Evolutionary conservation across 2,113 vertebrate genomes (phyloP).

Genomic region (Ammodytes dubius): DNA sequence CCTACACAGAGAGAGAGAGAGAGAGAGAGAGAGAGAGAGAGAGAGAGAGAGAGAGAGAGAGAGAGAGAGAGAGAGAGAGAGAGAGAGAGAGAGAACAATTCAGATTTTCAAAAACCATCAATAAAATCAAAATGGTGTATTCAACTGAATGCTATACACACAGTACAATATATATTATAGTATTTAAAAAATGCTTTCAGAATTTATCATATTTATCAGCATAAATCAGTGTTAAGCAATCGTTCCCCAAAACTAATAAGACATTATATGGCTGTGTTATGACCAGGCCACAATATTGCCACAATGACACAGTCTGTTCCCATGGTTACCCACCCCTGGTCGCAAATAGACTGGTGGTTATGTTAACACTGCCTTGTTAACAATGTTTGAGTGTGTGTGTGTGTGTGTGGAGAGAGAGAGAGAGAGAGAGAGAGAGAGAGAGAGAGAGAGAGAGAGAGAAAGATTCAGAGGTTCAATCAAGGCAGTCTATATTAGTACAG

Average conservation of each 20-base stretch:
- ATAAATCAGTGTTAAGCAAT: background rate
- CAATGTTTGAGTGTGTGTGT: conserved; percentile 7
- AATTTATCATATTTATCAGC: background rate
- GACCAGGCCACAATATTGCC: background rate
- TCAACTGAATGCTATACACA: background rate
- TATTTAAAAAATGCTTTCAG: background rate
- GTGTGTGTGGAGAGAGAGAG: background rate
- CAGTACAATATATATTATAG: background rate
- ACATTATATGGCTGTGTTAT: conserved; percentile 9
- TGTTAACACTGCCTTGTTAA: conserved; percentile 18
- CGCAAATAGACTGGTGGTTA: conserved; percentile 22
- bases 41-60: background rate
- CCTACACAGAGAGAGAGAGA: conserved; percentile 79
- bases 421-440: too few species aligned
- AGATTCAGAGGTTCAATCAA: background rate
- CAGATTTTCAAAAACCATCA: background rate
- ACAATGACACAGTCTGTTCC: conserved; percentile 62
- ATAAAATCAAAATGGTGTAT: background rate
- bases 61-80: conserved; percentile 1
- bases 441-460: too few species aligned
- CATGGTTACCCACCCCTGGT: conserved; percentile 67
- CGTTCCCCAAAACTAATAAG: conserved; percentile 30
- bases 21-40: conserved; percentile 2
- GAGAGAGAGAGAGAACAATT: background rate
- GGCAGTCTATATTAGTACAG: too few species aligned